Percentiles rank a stretch among this genome's conserved stretches.
Evolutionary conservation across 2,888 invertebrate genomes (phyloP).

Genomic region (Diarsia dahlii): DNA sequence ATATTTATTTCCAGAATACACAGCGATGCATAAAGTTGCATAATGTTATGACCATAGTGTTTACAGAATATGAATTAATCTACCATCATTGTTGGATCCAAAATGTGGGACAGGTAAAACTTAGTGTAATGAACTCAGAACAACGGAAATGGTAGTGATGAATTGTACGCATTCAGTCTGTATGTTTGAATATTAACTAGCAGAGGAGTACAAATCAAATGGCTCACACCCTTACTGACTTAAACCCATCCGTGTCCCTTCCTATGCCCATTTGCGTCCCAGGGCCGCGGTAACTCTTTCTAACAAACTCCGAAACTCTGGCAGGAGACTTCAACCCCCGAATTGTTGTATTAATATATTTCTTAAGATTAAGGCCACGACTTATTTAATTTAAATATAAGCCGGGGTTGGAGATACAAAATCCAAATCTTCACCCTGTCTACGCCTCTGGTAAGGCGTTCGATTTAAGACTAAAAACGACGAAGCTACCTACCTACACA

Average conservation of each 20-base stretch:
- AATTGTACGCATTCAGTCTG: neutral
- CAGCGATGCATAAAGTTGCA: constrained; percentile 94
- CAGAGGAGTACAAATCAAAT: too few species aligned
- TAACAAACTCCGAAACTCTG: too few species aligned
- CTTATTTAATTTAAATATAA: neutral
- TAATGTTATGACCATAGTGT: constrained; percentile 94
- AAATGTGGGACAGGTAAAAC: constrained; percentile 92
- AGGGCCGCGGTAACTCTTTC: too few species aligned
- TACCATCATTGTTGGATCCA: constrained; percentile 96
- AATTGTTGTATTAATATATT: neutral
- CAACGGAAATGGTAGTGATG: neutral
- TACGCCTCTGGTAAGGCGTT: neutral
- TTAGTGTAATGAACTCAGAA: neutral
- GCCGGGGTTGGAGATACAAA: neutral
- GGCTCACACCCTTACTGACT: too few species aligned
- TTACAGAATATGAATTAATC: constrained; percentile 95
- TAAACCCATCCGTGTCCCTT: too few species aligned
- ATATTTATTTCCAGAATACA: constrained; percentile 88
- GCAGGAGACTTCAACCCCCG: neutral
- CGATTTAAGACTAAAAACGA: neutral
- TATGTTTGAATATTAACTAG: neutral
- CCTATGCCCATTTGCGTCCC: too few species aligned
- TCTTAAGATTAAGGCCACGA: neutral
- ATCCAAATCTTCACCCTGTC: neutral
- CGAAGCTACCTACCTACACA: neutral